Base-by-base conservation (phyloP, 92 coral and sea anemone genomes). In the Phenganax marumi region DNA sequence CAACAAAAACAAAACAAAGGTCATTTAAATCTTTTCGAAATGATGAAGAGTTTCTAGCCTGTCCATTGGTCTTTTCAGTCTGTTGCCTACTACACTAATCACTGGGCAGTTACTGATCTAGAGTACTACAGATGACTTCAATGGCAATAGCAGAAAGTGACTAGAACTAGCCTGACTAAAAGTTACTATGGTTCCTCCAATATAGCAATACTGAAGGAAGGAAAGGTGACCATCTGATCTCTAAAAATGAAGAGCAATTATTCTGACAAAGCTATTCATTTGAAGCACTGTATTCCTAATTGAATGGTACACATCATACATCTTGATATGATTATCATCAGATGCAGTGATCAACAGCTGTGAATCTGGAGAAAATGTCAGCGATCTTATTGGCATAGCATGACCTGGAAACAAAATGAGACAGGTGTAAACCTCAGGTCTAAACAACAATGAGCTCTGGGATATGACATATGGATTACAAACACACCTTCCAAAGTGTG, bases 231-330 rank as follows among this genome's bases (percentile, higher is more conserved):
- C 43, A 2, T 5, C 43, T 33, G 43, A 33, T 33, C 43, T 33
- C 43, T 33, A 33, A 33, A 33, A 33, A 26, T 62, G 26, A 8
- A 25, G n/a, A 12, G 48, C 52, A 21, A 51, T 6, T 25, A 58
- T 69, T 10, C 61, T 22, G 19, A 9, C 24, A 22, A 12, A 12
- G 63, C 48, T 75, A 84, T 70, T 53, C 61, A 55, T 75, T 55
- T 78, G 70, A 51, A 65, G 53, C 7, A 23, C 18, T 57, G 23
- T 12, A 25, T 10, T 0, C 21, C 68, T 12, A 8, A 11, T 51
- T n/a, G 61, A 90, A 92, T 89, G 99, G 97, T 96, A 96, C 99
- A 96, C 99, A 78, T 96, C 99, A 33, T 96, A 96, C 93, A 96
- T 92, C 93, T 96, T 96, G 85, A 96, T 96, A 78, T 96, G 99